Base-by-base conservation (phyloP, 2,113 vertebrate species). In the Antechinus flavipes region DNA sequence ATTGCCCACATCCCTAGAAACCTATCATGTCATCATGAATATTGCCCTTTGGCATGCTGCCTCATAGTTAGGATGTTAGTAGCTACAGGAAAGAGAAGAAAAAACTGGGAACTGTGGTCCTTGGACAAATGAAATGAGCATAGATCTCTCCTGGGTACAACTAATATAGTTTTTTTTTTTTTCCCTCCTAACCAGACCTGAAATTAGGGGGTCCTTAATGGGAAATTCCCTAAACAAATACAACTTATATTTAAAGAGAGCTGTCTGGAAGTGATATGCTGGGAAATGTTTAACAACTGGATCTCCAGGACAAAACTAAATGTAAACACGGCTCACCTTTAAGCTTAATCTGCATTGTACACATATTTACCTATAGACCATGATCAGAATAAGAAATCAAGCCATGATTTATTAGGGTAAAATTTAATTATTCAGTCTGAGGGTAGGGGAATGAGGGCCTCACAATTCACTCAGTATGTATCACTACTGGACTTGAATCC, bases 371-470 rank as follows among this genome's bases (percentile, higher is more conserved):
- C 89, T 47, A 1, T 42, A 54, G 8, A 54, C 14, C 58, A 92
- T 94, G 7, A 94, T 42, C 12, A 90, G 90, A 92, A 90, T n/a
- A 93, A n/a, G 7, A 47, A 91, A 54, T 47, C 58, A 94, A 91
- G 14, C 35, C 54, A 14, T 49, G 27, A 89, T 68, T 53, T 49
- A 49, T 49, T 49, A 49, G 7, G 49, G 49, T 49, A 49, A 76
- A n/a, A 76, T 19, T n/a, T n/a, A 84, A 42, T 16, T 22, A 22
- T 42, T 84, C 68, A 42, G n/a, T n/a, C 0, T 2, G 2, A 10
- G 58, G 58, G 8, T 2, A 11, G 58, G 9, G 56, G 2, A 24
- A 30, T 52, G 50, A 10, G 4, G 30, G 12, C 35, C 14, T 76
- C 16, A 6, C 6, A 6, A 76, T 76, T 4, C 5, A 16, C 2